Conservation (phyloP, 2,797 vertebrate genomes). For the Sebastes elongatus region DNA sequence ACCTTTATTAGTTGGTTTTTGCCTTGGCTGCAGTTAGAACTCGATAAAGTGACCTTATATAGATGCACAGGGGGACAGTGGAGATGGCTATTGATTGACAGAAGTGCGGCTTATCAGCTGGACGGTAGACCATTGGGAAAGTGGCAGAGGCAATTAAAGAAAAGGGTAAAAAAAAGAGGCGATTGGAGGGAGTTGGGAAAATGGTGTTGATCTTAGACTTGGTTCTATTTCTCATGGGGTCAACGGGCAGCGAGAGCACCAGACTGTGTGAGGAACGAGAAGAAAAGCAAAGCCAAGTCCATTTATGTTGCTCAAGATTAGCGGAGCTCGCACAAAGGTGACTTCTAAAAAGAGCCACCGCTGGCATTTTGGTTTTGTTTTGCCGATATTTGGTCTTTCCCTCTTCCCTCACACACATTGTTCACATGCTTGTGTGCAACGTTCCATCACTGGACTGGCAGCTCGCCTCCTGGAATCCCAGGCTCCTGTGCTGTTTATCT, state of each 20-base stretch:
- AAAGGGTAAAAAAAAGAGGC: conserved; percentile 21
- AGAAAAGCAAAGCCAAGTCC: conserved; percentile 12
- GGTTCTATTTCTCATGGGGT: conserved; percentile 46
- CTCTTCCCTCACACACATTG: not conserved
- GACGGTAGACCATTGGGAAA: conserved; percentile 61
- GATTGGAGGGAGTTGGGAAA: not conserved
- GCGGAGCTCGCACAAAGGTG: conserved; percentile 15
- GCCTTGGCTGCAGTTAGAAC: conserved; percentile 55
- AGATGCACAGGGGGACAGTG: conserved; percentile 62
- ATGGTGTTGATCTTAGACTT: conserved; percentile 26
- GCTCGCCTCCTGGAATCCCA: conserved; percentile 26
- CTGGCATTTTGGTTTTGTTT: conserved; percentile 20
- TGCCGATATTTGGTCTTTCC: conserved; percentile 6
- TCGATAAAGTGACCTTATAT: conserved; percentile 81
- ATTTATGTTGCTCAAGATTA: conserved; percentile 36
- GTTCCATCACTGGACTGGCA: conserved; percentile 14
- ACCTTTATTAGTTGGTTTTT: conserved; percentile 51
- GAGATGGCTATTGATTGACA: conserved; percentile 77
- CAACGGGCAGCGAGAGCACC: conserved; percentile 5
- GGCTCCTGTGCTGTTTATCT: conserved; percentile 24
- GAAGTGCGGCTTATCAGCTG: conserved; percentile 71
- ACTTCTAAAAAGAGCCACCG: conserved; percentile 19
- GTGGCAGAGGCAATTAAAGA: conserved; percentile 77
- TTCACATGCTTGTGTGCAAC: conserved; percentile 20
- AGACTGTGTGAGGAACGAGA: not conserved